Evolutionary conservation across 2,113 vertebrate species (phyloP), one percentile per base, ranked within the genome.

Genomic region (Microcebus ravelobensis): DNA sequence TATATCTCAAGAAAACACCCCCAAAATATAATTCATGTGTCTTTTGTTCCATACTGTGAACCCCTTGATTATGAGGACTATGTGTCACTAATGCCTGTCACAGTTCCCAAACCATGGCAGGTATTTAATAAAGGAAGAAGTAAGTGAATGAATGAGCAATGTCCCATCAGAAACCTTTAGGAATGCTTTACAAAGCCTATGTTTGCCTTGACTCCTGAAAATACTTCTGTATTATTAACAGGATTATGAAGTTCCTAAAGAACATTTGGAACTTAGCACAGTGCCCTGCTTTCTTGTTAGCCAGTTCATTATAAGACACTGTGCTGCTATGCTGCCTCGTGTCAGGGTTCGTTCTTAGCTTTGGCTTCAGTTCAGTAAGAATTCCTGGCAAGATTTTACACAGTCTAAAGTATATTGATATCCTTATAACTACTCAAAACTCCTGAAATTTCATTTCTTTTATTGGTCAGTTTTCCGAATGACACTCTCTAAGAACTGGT

Each of bases 391-490:
- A 90, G 68, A 63, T 45, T 95, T 86, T 90, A 52, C 52, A 95
- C 68, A 82, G 20, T 13, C 12, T 57, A 34, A 63, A 50, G 36
- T 87, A 67, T 79, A 84, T 68, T 84, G 42, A 87, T 87, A 71
- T 84, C 65, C 76, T 88, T 92, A 48, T 87, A 67, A 65, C 27
- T 45, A 57, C 76, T 81, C 31, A 14, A 87, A 76, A 61, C 11
- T 74, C 31, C 76, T 88, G 77, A 65, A 85, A 88, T 81, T 94
- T 70, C 42, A 73, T 97, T 93, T 91, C 67, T 91, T 82, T 86
- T 95, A 76, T 94, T 80, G 73, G 61, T 74, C 76, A 73, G n/a
- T 90, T 95, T 91, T 91, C 89, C 76, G 86, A 94, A 92, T 45
- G 63, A 85, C 81, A 71, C 21, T 70, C 59, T 95, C 80, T 36